Percentiles rank a stretch among this genome's conserved stretches.
Evolutionary conservation across 2,113 vertebrate genomes (phyloP).

Genomic region (Eubucco bourcierii): DNA sequence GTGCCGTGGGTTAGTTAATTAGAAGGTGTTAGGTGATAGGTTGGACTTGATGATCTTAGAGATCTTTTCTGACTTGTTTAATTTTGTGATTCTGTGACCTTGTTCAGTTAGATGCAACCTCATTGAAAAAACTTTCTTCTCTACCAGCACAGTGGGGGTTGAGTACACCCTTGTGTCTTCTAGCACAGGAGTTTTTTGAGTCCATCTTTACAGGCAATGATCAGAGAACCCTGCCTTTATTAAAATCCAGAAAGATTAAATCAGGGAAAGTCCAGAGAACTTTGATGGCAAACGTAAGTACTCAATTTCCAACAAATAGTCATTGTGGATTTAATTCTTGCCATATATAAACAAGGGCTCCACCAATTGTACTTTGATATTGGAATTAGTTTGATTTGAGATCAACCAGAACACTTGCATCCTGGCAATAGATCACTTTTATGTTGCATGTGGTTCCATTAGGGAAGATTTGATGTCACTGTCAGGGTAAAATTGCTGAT

Average conservation of each 20-base stretch:
- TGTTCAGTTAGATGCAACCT: neutral
- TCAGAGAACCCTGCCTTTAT: neutral
- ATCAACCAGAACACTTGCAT: constrained; percentile 33
- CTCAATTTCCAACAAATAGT: neutral
- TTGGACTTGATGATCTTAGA: too few species aligned
- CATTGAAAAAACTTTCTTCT: neutral
- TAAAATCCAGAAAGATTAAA: neutral
- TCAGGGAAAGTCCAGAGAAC: neutral
- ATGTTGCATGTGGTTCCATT: constrained; percentile 20
- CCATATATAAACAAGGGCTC: neutral
- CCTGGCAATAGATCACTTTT: constrained; percentile 24
- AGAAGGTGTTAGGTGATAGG: too few species aligned
- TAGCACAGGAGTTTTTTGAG: neutral
- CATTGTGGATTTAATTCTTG: neutral
- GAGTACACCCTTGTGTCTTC: accelerated
- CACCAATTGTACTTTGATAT: neutral
- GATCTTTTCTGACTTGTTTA: too few species aligned
- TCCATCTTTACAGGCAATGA: neutral
- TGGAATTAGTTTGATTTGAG: constrained; percentile 28
- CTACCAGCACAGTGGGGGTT: accelerated
- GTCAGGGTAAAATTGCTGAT: constrained; percentile 14
- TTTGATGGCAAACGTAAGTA: neutral
- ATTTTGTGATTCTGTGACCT: too few species aligned
- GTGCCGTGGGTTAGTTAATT: too few species aligned
- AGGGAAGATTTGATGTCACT: constrained; percentile 45